Conservation (phyloP, 2,797 vertebrate genomes). For the Vespertilio murinus region DNA sequence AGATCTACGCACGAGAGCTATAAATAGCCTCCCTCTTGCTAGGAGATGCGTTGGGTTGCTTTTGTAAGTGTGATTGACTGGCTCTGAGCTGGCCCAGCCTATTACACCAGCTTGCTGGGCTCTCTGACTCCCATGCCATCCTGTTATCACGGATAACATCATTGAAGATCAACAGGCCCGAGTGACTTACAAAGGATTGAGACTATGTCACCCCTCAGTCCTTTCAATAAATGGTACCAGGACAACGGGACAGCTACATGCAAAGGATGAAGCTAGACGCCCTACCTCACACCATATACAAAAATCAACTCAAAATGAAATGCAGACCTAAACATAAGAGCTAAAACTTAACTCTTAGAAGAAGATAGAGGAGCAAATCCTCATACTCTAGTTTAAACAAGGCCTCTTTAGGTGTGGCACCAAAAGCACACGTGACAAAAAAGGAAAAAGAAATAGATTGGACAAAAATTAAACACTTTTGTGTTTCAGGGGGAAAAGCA, state of each 20-base stretch:
- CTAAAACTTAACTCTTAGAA: neutral
- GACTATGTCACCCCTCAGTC: neutral
- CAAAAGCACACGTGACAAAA: neutral
- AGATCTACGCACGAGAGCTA: neutral
- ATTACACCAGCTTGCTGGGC: neutral
- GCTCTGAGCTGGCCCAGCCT: neutral
- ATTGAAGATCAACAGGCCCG: neutral
- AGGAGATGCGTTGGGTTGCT: neutral
- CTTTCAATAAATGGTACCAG: neutral
- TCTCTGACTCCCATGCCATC: neutral
- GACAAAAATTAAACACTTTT: neutral
- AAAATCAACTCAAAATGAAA: neutral
- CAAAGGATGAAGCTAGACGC: neutral
- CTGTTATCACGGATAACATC: neutral
- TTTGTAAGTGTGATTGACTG: neutral
- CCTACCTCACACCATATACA: neutral
- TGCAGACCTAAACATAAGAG: neutral
- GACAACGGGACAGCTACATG: neutral
- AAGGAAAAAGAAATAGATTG: neutral
- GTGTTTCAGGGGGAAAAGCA: neutral
- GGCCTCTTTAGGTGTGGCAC: neutral
- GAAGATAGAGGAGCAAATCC: neutral
- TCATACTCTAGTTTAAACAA: neutral
- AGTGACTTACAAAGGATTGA: neutral
- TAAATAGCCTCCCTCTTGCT: neutral